These are phyloP conservation scores for Pachyuromys duprasi DNA, from an alignment of 2,797 vertebrate species.

Conservation along the genomic window DNA sequence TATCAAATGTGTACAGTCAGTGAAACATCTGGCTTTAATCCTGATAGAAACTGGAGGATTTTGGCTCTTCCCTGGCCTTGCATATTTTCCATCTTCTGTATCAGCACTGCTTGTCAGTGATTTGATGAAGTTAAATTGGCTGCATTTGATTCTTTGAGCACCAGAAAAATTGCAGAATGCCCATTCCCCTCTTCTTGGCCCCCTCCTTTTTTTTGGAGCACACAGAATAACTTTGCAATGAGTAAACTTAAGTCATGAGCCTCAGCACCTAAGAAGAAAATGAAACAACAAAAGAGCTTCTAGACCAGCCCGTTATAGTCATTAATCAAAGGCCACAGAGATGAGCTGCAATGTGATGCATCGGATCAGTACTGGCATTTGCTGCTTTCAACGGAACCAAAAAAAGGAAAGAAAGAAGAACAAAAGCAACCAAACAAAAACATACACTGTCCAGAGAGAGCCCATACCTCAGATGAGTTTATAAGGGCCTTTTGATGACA, in stretches of 20 bases:
- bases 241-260: not conserved
- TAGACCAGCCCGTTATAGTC: not conserved
- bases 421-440: not conserved
- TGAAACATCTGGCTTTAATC: conserved; percentile 93
- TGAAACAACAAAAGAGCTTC: not conserved
- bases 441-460: conserved; percentile 39
- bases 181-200: not conserved
- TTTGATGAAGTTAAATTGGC: conserved; percentile 92
- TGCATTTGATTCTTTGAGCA: conserved; percentile 88
- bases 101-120: conserved; percentile 89
- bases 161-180: conserved; percentile 67
- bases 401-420: not conserved
- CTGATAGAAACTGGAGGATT: conserved; percentile 86
- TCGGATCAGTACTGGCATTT: conserved; percentile 15
- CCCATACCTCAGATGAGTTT: conserved; percentile 67
- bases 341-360: not conserved
- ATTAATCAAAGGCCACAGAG: not conserved
- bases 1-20: conserved; percentile 92
- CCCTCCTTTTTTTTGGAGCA: not conserved
- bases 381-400: conserved; percentile 24
- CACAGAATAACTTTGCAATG: conserved; percentile 31
- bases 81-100: conserved; percentile 91
- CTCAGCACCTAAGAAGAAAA: conserved; percentile 21
- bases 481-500: conserved; percentile 58
- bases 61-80: conserved; percentile 89